Conservation (phyloP, 2,113 vertebrate genomes). For the Anas platyrhynchos region DNA sequence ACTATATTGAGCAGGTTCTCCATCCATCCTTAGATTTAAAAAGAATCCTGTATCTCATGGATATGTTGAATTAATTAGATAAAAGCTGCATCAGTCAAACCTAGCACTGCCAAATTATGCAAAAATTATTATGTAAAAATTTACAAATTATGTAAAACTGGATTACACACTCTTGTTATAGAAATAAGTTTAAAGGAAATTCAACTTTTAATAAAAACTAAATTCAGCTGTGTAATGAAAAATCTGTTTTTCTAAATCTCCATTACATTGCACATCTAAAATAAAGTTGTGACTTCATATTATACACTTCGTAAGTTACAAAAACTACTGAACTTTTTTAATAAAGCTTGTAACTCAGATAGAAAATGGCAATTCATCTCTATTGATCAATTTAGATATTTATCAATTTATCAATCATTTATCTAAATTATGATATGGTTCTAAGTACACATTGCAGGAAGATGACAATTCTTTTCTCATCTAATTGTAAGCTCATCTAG, state of each 20-base stretch:
- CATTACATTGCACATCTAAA: not conserved
- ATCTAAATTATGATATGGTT: not conserved
- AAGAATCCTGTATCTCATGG: not conserved
- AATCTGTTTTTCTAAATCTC: not conserved
- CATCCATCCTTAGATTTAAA: not conserved
- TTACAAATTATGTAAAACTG: not conserved
- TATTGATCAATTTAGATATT: not conserved
- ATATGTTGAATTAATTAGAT: not conserved
- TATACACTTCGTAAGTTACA: not conserved
- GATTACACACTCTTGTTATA: not conserved
- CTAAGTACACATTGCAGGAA: not conserved
- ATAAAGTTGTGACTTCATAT: not conserved
- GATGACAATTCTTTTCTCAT: not conserved
- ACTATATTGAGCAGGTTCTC: rapidly evolving
- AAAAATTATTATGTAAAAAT: not conserved
- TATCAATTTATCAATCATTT: not conserved
- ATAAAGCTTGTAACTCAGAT: not conserved
- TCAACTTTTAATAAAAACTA: not conserved
- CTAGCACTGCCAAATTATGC: not conserved
- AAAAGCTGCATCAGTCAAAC: not conserved
- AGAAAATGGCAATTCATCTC: not conserved
- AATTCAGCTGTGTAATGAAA: not conserved
- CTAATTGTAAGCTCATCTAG: not conserved
- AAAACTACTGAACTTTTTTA: not conserved
- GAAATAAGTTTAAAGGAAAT: not conserved